Base-by-base conservation (phyloP, 2,797 vertebrate genomes). In the Antrozous pallidus region DNA sequence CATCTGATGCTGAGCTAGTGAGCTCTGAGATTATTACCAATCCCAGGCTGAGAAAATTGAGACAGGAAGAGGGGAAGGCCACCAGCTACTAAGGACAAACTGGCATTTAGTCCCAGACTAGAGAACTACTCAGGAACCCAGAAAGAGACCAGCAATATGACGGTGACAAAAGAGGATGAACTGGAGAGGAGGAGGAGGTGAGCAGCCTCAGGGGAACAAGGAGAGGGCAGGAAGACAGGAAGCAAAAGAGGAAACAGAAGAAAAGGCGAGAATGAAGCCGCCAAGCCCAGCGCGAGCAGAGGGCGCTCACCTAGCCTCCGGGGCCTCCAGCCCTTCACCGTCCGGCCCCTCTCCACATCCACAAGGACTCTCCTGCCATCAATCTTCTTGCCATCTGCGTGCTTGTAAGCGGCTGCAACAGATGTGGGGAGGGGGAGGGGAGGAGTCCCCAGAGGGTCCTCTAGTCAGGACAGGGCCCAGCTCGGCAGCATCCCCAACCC, bases 381-480 rank as follows among this genome's bases (percentile, higher is more conserved):
- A 2, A 99, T 99, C 98, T 99, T 99, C 98, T 99, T 99, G 42
- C 99, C 99, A 0, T 99, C 99, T 14, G 99, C 99, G 38, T 99
- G 99, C 97, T 99, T 99, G 98, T 99, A 99, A 97, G 99, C 99
- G 74, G 99, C 99, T 99, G 98, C 91, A 98, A 98, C 94, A 98
- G 97, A 98, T 36, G 94, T 58, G 90, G 97, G 97, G 75, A 61
- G 74, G 90, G 89, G 77, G 14, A 26, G 69, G 90, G 90, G 67
- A 74, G 61, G 81, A 85, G 70, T 95, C 95, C 97, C 97, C 97
- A 93, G 93, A 93, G 90, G 91, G 73, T 85, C 71, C 96, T 74
- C 90, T 94, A 94, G 93, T 97, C 95, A 97, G 95, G 31, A 88
- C 49, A 80, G 36, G 33, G 80, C 71, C 78, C 70, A 0, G 3